Evolutionary conservation across 2,888 invertebrate species (phyloP).

Genomic region (Phlogophora meticulosa): DNA sequence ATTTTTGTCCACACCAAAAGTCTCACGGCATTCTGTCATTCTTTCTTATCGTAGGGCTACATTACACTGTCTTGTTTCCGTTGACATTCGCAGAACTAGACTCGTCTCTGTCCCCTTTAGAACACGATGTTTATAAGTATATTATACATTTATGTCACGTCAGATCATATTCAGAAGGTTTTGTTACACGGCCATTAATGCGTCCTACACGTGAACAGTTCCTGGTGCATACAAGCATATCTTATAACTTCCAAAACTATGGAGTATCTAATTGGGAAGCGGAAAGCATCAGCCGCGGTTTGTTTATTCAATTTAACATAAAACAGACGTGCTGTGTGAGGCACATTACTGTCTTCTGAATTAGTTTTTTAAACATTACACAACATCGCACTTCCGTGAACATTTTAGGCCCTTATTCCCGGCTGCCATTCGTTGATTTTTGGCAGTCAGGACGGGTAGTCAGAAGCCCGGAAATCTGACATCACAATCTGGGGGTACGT

Average conservation of each 20-base stretch:
- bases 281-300: constrained; percentile 45
- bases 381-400: background rate
- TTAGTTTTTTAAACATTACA: constrained; percentile 10
- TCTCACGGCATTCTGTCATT: too few relatives aligned
- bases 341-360: background rate
- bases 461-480: too few relatives aligned
- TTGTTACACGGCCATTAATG: constrained; percentile 19
- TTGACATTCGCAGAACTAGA: constrained; percentile 35
- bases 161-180: constrained; percentile 27
- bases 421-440: background rate
- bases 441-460: background rate
- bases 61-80: constrained; percentile 24
- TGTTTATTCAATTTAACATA: constrained; percentile 45
- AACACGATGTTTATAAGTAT: constrained; percentile 11
- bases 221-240: constrained; percentile 40
- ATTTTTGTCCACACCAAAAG: background rate
- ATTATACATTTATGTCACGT: constrained; percentile 15
- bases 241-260: constrained; percentile 31
- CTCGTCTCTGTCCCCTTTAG: constrained; percentile 16
- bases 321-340: constrained; percentile 26
- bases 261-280: constrained; percentile 50
- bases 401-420: too few relatives aligned
- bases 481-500: too few relatives aligned
- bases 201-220: constrained; percentile 31
- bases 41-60: constrained; percentile 31